phyloP scores from a whole-genome alignment of 2,797 vertebrate genomes.

The Lemur catta region DNA sequence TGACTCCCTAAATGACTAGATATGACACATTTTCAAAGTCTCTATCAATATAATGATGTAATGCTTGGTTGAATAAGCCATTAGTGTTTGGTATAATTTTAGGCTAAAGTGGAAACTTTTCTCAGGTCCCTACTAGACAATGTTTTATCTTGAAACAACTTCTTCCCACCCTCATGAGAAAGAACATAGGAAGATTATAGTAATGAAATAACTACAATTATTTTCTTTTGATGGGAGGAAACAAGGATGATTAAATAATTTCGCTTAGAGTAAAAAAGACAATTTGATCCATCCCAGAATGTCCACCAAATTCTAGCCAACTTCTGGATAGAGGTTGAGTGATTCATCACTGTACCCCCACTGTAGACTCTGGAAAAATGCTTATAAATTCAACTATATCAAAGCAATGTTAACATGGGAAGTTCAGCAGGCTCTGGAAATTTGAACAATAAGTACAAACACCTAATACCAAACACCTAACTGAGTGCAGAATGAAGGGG shows the following conservation, averaged over 20 bases:
- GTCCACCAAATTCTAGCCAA: background rate
- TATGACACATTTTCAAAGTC: background rate
- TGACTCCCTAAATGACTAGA: background rate
- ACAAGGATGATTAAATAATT: background rate
- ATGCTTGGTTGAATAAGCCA: background rate
- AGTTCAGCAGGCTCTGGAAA: background rate
- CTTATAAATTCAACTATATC: background rate
- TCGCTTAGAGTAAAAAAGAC: background rate
- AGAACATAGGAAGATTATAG: background rate
- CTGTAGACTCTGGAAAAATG: background rate
- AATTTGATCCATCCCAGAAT: background rate
- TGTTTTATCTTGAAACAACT: background rate
- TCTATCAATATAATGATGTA: background rate
- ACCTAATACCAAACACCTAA: background rate
- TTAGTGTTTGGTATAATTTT: background rate
- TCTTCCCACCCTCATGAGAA: background rate
- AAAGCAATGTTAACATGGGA: background rate
- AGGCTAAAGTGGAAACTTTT: background rate
- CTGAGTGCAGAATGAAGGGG: background rate
- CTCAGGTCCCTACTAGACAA: background rate
- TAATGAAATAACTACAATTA: background rate
- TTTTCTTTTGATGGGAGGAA: background rate
- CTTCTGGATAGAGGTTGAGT: background rate
- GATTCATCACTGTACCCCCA: accelerated
- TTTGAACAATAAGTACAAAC: background rate